These are phyloP conservation scores for Leptinotarsa defecta DNA, from an alignment of 1,140 invertebrate genomes.

Conservation along the genomic window DNA sequence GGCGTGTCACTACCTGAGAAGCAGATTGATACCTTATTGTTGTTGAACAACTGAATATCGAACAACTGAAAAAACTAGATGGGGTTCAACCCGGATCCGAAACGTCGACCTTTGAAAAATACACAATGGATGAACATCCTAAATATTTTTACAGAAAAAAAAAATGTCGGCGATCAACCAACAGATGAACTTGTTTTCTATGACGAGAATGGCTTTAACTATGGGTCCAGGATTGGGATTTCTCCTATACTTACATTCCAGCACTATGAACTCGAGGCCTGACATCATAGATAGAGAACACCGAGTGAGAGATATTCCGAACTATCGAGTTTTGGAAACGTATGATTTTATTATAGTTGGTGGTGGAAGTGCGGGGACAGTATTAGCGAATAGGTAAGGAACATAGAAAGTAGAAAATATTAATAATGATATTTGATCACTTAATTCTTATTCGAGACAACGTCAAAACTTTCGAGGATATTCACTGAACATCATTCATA, in stretches of 20 bases:
- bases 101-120: no score
- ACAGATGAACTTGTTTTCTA: constrained; percentile 56
- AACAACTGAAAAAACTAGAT: no score
- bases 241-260: constrained; percentile 63
- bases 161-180: constrained; percentile 34
- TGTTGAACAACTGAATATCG: no score
- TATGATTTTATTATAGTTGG: constrained; percentile 83
- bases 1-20: no score
- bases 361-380: constrained; percentile 81
- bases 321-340: constrained; percentile 58
- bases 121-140: no score
- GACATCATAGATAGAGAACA: constrained; percentile 67
- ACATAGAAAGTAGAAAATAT: background rate
- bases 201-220: constrained; percentile 65
- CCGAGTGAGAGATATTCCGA: constrained; percentile 57
- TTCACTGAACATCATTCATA: no score
- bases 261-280: constrained; percentile 64
- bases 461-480: no score
- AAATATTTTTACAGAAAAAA: background rate
- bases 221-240: constrained; percentile 66
- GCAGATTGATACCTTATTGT: no score
- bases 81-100: no score
- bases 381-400: constrained; percentile 66
- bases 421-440: no score
- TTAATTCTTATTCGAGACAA: no score